Evolutionary conservation across 1,140 invertebrate species (phyloP), one percentile per base, ranked within the genome.

Genomic region (Hestina assimilis): DNA sequence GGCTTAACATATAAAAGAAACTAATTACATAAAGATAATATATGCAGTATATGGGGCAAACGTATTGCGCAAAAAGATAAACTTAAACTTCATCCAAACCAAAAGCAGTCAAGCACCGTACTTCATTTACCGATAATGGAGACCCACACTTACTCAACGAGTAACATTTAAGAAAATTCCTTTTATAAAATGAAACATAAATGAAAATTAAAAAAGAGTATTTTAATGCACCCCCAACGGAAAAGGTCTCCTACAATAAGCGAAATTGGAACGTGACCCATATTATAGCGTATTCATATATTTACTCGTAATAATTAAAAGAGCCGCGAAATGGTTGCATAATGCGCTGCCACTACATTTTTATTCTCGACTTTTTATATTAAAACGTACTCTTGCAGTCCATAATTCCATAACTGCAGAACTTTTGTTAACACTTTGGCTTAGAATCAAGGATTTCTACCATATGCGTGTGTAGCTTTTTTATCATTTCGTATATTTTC

Each of bases 261-360:
- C 35, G 35, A 24, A 57, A 57, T 46, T 28, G 20, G 54, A 42
- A 28, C 45, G 54, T 57, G 54, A 57, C 54, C 54, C 54, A 57
- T 47, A 21, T 48, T 17, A 31, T 17, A 21, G 24, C 54, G 54
- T 42, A 57, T 57, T 57, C 45, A 48, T 29, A 54, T 42, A 48
- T 48, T 29, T 48, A 38, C 54, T 26, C 45, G 45, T 29, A 47
- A 48, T 57, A 40, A 57, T 42, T 46, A 48, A 57, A 57, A 42
- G 31, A 33, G 35, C 35, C 33, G 45, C 54, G 45, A 57, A 57
- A 57, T 48, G 45, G 35, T 45, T 48, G 33, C 17, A 47, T 29
- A 52, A 52, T 57, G 42, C 45, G 28, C 19, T 14, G 14, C 41
- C 20, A 33, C 29, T 12, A 14, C 43, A 11, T 31, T 48, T 38